Evolutionary conservation across 1,140 invertebrate genomes (phyloP), one percentile per base, ranked within the genome.

Genomic region (Microplitis mediator): DNA sequence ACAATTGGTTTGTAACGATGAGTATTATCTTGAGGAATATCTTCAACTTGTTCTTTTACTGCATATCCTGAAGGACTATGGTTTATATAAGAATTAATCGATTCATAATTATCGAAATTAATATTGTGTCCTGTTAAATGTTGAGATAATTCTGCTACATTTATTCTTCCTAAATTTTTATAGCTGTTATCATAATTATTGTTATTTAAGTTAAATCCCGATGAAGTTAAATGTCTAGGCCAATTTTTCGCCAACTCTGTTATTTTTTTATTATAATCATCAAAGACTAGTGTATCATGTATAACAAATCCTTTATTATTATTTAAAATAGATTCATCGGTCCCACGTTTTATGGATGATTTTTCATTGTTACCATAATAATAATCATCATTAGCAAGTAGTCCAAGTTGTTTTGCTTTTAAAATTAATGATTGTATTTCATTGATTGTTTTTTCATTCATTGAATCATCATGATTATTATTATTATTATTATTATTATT

Each of bases 11-110:
- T 60, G 31, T 14, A 63, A 36, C 13, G 70, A 23, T 50, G 23
- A 23, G 23, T 52, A 61, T 68, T 68, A 50, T 73, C 71, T 34
- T 73, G 71, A 16, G 69, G 60, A 54, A 70, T 50, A 34, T 73
- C 72, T 54, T 69, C 45, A 34, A 69, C 39, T 3, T 73, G 60
- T 39, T 73, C 67, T 14, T 64, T 61, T 4, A 73, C 65, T 5
- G 62, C 65, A 11, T 72, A 72, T 6, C 71, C 71, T 36, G 16
- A 34, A 6, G 58, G 69, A n/a, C 3, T 9, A 14, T 50, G 16
- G 1, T 45, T 45, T 6, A 45, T 0, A 9, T 9, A 45, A 45
- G 6, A 9, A 45, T 8, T 39, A 9, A 9, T 5, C 39, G 11
- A 45, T 45, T 45, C 39, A 6, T 45, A 0, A 45, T 45, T 45